Evolutionary conservation across 2,888 invertebrate genomes (phyloP), one percentile per base, ranked within the genome.

Genomic region (Ichneumoninae sp.): DNA sequence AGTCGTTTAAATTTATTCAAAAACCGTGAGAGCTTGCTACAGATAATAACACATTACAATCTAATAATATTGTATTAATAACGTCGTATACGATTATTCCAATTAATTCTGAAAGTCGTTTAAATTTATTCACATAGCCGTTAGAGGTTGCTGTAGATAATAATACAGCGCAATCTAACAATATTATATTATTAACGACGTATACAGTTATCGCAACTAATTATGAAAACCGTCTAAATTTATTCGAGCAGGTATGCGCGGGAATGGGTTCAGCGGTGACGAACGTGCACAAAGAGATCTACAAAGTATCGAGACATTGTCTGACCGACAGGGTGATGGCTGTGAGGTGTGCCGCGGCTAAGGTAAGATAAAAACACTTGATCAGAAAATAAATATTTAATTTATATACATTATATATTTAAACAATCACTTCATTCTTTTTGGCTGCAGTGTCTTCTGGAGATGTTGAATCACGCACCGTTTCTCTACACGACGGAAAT

Each of bases 251-350:
- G 96, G 96, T 97, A 78, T 97, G 97, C 92, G 96, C 97, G 80
- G 99, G 99, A 33, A 98, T 99, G 97, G 99, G 99, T 69, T 97
- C 96, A 40, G 99, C 98, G 6, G 98, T 98, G 26, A 96, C 96
- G 89, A 95, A 96, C 94, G 95, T 97, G 89, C 96, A 97, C 93
- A 97, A 97, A 93, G 98, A 98, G 90, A 97, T 99, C 88, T 98
- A 98, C 90, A 98, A 98, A 93, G 97, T 98, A 10, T 97, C 98
- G 4, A 96, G 97, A 88, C 96, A 97, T 89, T 97, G 98, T 87
- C 95, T 98, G 84, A 97, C 98, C 22, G 99, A 99, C 94, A 95
- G 99, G 72, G 97, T 98, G 1, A 96, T 98, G 96, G 96, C 97
- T 22, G 99, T 99, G 26, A 95, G 99, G 69, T 98, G 98, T 84